Conservation (phyloP, 2,797 vertebrate species). For the Sciurus vulgaris region DNA sequence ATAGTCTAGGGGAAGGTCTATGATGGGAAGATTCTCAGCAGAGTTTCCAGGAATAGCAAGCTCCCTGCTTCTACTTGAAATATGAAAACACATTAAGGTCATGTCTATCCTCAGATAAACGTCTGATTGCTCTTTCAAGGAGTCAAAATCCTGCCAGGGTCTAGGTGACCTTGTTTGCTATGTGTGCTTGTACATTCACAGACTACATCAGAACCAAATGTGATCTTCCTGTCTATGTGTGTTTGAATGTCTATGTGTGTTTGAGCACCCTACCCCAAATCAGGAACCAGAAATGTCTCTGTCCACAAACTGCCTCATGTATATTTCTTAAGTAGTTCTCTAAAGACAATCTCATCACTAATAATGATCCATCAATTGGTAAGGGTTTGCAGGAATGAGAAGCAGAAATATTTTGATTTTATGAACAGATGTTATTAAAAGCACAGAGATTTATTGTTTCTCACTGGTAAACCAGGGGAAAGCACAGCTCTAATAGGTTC, state of each 20-base stretch:
- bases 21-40: neutral
- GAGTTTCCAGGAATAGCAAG: neutral
- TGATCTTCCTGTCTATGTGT: neutral
- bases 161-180: neutral
- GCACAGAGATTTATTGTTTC: neutral
- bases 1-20: neutral
- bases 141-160: neutral
- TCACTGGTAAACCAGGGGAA: neutral
- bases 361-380: fast-evolving
- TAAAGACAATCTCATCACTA: slow-evolving; percentile 1
- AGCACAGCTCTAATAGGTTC: neutral
- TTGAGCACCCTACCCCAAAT: neutral
- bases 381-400: neutral
- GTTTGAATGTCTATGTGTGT: neutral
- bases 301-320: neutral
- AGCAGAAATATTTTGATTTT: neutral
- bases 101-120: neutral
- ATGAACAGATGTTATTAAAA: neutral
- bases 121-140: neutral
- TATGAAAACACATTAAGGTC: neutral
- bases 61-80: neutral
- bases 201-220: neutral
- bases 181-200: neutral
- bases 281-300: neutral
- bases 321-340: neutral